phyloP scores from a whole-genome alignment of 2,797 vertebrate species.

The Enteromius mattozi region DNA sequence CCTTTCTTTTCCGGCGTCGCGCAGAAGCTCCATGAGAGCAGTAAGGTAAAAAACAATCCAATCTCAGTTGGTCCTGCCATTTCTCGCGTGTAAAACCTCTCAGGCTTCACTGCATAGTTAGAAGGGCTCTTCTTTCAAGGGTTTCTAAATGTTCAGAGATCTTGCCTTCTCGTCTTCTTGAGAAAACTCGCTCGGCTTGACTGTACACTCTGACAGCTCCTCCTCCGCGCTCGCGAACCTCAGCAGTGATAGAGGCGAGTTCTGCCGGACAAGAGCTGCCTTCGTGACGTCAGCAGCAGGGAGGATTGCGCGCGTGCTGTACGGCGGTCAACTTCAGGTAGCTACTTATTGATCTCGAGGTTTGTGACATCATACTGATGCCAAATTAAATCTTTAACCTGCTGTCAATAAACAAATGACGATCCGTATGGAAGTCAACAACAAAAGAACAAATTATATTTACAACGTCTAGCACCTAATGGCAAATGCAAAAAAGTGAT shows the following conservation, averaged over 20 bases:
- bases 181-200: slow-evolving; percentile 59
- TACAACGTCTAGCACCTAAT: background rate
- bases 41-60: slow-evolving; percentile 71
- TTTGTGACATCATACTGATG: slow-evolving; percentile 7
- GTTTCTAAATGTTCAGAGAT: slow-evolving; percentile 5
- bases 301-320: slow-evolving; percentile 40
- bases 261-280: slow-evolving; percentile 56
- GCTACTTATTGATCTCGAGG: background rate
- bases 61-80: slow-evolving; percentile 71
- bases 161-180: slow-evolving; percentile 3
- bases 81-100: slow-evolving; percentile 32
- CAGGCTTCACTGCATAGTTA: slow-evolving; percentile 70
- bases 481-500: background rate
- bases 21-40: slow-evolving; percentile 67
- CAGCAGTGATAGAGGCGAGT: slow-evolving; percentile 49
- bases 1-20: slow-evolving; percentile 78
- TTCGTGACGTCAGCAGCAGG: slow-evolving; percentile 74
- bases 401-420: background rate
- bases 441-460: background rate
- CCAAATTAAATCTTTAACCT: background rate
- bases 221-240: slow-evolving; percentile 67
- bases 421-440: background rate
- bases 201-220: slow-evolving; percentile 80
- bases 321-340: slow-evolving; percentile 5
- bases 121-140: background rate